A percentile compares a stretch with the other conserved stretches of the same genome.
These are phyloP conservation scores for Hirudo medicinalis DNA, from an alignment of 1,140 invertebrate genomes.

Conservation along the genomic window DNA sequence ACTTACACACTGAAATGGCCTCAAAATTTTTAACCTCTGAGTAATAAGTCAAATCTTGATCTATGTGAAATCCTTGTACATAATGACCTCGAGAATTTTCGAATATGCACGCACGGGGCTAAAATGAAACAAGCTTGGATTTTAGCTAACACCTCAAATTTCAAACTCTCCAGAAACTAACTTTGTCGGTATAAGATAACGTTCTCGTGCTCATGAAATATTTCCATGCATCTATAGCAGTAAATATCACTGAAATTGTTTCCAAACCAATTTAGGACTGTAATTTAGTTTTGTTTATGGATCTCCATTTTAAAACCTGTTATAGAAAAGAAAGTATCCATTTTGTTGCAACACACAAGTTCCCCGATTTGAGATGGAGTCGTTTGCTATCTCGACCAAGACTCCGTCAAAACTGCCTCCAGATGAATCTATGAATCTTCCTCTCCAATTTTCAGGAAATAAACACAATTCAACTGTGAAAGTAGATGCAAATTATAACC, in stretches of 20 bases:
- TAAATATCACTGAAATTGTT: not conserved
- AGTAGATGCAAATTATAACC: too few species aligned
- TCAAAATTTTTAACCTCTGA: too few species aligned
- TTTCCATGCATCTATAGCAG: not conserved
- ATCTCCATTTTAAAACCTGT: not conserved
- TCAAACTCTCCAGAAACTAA: constrained; percentile 4
- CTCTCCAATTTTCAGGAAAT: too few species aligned
- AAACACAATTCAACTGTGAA: too few species aligned
- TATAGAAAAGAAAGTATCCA: constrained; percentile 6
- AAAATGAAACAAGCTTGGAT: not conserved
- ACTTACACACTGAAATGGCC: too few species aligned
- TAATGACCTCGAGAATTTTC: not conserved
- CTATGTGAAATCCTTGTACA: too few species aligned
- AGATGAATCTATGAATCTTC: too few species aligned
- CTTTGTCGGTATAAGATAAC: not conserved
- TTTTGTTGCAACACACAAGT: not conserved
- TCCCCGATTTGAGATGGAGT: not conserved
- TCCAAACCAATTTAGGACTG: not conserved
- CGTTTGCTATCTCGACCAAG: too few species aligned
- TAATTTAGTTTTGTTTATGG: not conserved
- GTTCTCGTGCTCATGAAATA: not conserved
- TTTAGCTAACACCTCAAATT: not conserved
- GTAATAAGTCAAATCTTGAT: too few species aligned
- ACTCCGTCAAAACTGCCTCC: too few species aligned
- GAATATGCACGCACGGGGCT: not conserved